These are phyloP conservation scores for Elaeidobius kamerunicus DNA, from an alignment of 2,888 invertebrate genomes.

Conservation along the genomic window DNA sequence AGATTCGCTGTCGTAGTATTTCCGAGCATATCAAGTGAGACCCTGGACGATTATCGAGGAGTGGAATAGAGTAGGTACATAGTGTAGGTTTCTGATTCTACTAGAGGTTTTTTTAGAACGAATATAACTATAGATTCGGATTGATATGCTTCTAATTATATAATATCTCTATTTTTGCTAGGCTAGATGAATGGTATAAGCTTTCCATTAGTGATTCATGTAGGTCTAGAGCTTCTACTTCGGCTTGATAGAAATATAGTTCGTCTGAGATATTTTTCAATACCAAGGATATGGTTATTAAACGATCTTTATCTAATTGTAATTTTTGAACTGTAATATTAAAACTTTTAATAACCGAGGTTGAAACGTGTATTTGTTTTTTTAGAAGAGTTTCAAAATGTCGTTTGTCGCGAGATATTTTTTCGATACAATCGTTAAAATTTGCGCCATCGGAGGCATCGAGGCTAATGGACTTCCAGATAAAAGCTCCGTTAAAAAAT, in stretches of 20 bases:
- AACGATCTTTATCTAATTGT: constrained; percentile 3
- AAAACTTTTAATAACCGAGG: constrained; percentile 7
- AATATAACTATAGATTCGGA: constrained; percentile 4
- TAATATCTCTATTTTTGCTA: constrained; percentile 9
- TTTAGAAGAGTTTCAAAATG: neutral
- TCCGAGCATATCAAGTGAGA: no score
- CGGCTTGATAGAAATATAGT: neutral
- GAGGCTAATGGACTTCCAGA: constrained; percentile 8
- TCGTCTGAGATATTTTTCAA: neutral
- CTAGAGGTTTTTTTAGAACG: constrained; percentile 5
- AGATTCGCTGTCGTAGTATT: no score
- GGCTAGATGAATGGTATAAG: neutral
- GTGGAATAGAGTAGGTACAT: neutral
- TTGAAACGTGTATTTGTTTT: no score
- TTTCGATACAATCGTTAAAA: neutral
- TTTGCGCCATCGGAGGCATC: neutral
- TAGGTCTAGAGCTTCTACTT: neutral
- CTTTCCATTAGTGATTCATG: neutral
- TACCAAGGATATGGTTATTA: constrained; percentile 7
- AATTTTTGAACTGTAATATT: constrained; percentile 10
- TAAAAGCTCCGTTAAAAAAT: constrained; percentile 4
- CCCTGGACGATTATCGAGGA: no score
- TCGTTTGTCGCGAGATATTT: neutral
- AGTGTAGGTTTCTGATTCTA: neutral
- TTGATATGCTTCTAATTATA: constrained; percentile 10